Conservation (phyloP, 2,888 invertebrate genomes). For the Agrotis clavis region DNA sequence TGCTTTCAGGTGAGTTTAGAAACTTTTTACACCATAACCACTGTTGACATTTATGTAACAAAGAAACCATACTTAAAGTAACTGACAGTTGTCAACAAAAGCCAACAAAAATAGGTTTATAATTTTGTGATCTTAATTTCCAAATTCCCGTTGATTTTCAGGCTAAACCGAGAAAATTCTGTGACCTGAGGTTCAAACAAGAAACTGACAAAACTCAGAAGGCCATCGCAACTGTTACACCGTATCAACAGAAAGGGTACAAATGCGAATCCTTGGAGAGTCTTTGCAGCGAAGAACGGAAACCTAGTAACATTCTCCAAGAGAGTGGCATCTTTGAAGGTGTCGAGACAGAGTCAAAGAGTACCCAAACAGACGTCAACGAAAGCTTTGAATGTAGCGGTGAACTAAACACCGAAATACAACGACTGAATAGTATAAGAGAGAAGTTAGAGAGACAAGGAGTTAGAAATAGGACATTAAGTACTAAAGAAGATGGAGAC, state of each 20-base stretch:
- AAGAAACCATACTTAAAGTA: not conserved
- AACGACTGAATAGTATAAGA: constrained; percentile 92
- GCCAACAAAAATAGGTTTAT: not conserved
- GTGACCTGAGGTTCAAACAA: constrained; percentile 83
- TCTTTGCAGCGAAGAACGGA: constrained; percentile 87
- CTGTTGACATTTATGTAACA: not conserved
- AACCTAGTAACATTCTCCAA: constrained; percentile 91
- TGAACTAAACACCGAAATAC: constrained; percentile 92
- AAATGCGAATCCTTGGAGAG: constrained; percentile 88
- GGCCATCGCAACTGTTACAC: constrained; percentile 93
- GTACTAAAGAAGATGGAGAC: constrained; percentile 83
- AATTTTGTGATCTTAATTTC: constrained; percentile 13
- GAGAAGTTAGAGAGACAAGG: constrained; percentile 92
- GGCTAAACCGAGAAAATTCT: constrained; percentile 86
- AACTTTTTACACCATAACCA: constrained; percentile 20
- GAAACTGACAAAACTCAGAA: constrained; percentile 88
- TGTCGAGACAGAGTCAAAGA: constrained; percentile 86
- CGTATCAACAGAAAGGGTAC: constrained; percentile 89
- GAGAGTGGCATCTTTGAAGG: constrained; percentile 95
- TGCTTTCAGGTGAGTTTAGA: constrained; percentile 86
- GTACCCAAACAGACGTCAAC: constrained; percentile 91
- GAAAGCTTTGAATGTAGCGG: constrained; percentile 89
- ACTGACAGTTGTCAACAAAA: constrained; percentile 28
- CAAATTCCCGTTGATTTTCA: constrained; percentile 71
- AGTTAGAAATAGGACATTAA: constrained; percentile 88